Base-by-base conservation (phyloP, 2,113 vertebrate genomes). In the Nipponia nippon region DNA sequence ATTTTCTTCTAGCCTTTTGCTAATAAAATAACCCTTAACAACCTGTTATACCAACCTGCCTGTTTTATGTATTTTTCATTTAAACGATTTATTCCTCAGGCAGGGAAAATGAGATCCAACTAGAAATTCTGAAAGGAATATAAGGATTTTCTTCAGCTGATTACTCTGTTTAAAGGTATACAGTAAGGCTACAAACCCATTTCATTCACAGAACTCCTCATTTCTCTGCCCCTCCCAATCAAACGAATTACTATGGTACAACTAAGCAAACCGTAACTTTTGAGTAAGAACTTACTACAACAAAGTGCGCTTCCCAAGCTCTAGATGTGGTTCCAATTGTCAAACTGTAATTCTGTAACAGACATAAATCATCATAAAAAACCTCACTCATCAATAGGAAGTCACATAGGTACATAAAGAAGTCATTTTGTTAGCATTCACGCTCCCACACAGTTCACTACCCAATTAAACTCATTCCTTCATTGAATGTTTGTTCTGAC, bases 361-460 rank as follows among this genome's bases (percentile, higher is more conserved):
- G 80, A 87, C 50, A 89, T 73, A 93, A 91, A 83, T 82, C 38
- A 94, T 40, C 73, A 55, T 80, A 76, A 95, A 96, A 93, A 87
- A 11, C 3, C 70, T 87, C 62, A 85, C 22, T 76, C 56, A 71
- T 38, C 71, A 87, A 83, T 16, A 79, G 55, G 32, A 85, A 94
- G 46, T 72, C 29, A 49, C 4, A 52, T 3, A 81, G 16, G n/a
- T 71, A 73, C 32, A 70, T 56, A 56, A 63, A 73, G 50, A 62
- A 42, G 16, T 55, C 7, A 67, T 44, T 91, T 67, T 46, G 13
- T 65, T 46, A 72, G 25, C 34, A 34, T 59, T 67, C 17, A 63
- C 18, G 44, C 19, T 11, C 50, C 47, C 53, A 17, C 34, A 49
- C 21, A 42, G 34, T 56, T 92, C 27, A 44, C 59, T 29, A 63